Percentiles rank a stretch among this genome's conserved stretches.
Evolutionary conservation across 2,797 vertebrate genomes (phyloP).

Genomic region (Phalanger gymnotis): DNA sequence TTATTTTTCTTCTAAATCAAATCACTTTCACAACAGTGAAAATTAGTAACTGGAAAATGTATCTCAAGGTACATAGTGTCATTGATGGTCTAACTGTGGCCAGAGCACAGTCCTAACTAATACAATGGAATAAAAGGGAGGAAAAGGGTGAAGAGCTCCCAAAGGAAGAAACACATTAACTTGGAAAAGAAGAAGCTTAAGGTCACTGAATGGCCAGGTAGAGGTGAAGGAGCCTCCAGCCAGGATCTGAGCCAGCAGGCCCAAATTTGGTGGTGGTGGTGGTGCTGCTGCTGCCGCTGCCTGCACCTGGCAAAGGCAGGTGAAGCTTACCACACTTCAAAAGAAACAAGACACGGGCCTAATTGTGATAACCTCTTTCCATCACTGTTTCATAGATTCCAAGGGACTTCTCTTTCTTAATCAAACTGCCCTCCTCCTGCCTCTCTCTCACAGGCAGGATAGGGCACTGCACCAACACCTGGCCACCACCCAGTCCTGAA

Average conservation of each 20-base stretch:
- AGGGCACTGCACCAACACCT: neutral
- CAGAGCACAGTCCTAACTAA: constrained; percentile 59
- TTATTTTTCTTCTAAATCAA: constrained; percentile 82
- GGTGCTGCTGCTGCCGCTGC: neutral
- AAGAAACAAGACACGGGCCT: constrained; percentile 37
- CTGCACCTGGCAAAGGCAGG: neutral
- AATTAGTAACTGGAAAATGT: constrained; percentile 82
- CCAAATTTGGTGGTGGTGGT: neutral
- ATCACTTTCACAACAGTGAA: constrained; percentile 88
- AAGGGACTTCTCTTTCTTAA: constrained; percentile 33
- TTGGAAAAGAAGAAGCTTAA: constrained; percentile 23
- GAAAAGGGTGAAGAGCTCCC: constrained; percentile 45
- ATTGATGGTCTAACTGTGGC: constrained; percentile 60
- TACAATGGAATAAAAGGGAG: constrained; percentile 18
- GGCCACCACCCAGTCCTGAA: neutral
- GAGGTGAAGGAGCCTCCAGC: neutral
- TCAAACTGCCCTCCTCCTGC: constrained; percentile 17
- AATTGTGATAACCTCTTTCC: neutral
- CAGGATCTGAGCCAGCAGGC: constrained; percentile 33
- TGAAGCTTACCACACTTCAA: constrained; percentile 14
- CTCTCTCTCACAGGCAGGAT: constrained; percentile 43
- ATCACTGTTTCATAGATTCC: neutral
- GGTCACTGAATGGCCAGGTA: constrained; percentile 50
- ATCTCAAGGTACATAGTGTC: constrained; percentile 68
- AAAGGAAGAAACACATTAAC: constrained; percentile 47